Evolutionary conservation across 2,888 invertebrate genomes (phyloP), one percentile per base, ranked within the genome.

Genomic region (Cosmopolites sordidus): DNA sequence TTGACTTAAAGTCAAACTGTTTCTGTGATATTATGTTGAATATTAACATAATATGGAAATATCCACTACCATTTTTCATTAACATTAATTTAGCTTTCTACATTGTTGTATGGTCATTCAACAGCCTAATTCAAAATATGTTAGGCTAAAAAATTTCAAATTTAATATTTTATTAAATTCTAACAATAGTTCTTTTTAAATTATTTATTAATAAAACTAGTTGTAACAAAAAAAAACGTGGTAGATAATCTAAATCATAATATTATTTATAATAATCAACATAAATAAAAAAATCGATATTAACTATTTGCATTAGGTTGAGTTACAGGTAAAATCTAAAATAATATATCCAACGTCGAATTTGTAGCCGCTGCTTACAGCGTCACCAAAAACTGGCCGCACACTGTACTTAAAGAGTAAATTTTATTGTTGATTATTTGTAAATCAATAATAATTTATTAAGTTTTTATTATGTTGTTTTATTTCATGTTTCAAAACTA

Each of bases 361-460:
- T 22, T 22, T 33, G 11, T 33, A 33, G 33, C 33, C 33, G 33
- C 33, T 33, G 33, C 33, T 33, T 33, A 33, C 1, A 12, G 27
- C 18, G 47, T 38, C 49, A 44, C 44, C 18, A 17, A 29, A 49
- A 42, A 41, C 37, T 46, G 42, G 51, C 33, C 54, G 51, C 56
- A 58, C 56, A 53, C 37, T 43, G 48, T 51, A 57, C 47, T 55
- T 55, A 48, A 53, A 55, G 51, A 59, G 53, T n/a, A 61, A 58
- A 60, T 60, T 61, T 60, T 56, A 48, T 59, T 62, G 62, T 64
- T 64, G 58, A 59, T 63, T 62, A 60, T 60, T 65, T 65, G 62
- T 62, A 59, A 48, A 58, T 58, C 61, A 61, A 60, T 46, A 56
- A 61, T 60, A 51, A 61, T 63, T 64, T 64, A 64, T 65, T 64